Percentiles rank a stretch among this genome's conserved stretches.
phyloP scores from a whole-genome alignment of 1,140 invertebrate genomes.

The Meloidogyne chitwoodi region DNA sequence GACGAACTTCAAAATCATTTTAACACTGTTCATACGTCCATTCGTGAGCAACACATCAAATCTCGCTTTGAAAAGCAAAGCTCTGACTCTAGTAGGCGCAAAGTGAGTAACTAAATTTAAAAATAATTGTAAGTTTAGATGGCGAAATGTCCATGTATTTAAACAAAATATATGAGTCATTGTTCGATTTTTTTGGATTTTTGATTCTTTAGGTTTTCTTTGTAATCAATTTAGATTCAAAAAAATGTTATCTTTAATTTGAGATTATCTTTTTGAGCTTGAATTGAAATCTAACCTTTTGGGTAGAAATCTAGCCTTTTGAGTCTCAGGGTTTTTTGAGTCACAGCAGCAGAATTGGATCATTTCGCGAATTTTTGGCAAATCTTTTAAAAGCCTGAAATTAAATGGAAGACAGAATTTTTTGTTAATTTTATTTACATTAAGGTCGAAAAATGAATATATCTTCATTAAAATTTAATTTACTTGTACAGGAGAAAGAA shows the following conservation, averaged over 20 bases:
- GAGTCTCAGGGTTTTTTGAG: too few species aligned
- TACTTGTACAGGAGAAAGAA: background rate
- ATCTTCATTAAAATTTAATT: background rate
- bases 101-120: background rate
- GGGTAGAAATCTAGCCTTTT: too few species aligned
- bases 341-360: background rate
- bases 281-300: too few species aligned
- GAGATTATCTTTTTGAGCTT: too few species aligned
- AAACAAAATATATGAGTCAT: background rate
- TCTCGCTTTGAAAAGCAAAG: background rate
- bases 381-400: too few species aligned
- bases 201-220: too few species aligned
- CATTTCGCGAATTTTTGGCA: too few species aligned
- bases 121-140: background rate
- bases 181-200: too few species aligned
- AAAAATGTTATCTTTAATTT: too few species aligned
- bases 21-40: background rate
- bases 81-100: background rate
- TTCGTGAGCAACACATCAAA: conserved; percentile 12
- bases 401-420: too few species aligned
- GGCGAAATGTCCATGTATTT: background rate
- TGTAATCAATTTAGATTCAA: too few species aligned
- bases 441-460: background rate
- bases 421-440: too few species aligned
- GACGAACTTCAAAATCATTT: conserved; percentile 13